Base-by-base conservation (phyloP, 2,797 vertebrate genomes). In the Myotis vivesi region DNA sequence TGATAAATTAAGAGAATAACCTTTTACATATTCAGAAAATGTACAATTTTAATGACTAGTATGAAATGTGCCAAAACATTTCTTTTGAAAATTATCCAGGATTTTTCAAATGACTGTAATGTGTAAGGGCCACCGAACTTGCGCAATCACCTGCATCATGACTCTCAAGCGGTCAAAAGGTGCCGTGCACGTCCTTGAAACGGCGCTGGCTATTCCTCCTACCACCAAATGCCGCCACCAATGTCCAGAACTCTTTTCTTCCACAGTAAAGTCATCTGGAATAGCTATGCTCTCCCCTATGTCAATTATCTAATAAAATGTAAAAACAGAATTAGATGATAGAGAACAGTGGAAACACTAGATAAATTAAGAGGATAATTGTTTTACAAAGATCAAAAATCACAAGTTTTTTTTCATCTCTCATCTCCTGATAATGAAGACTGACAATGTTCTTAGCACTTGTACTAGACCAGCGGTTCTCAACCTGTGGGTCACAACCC, bases 191-290 rank as follows among this genome's bases (percentile, higher is more conserved):
- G 99, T 99, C 15, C 99, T 98, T 79, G 99, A 99, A 22, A 99
- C 98, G 0, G 98, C 99, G 0, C 99, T 99, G 0, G 99, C 98
- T 97, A 99, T 98, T 87, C 98, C 99, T 22, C 99, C 99, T 0
- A 99, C 98, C 36, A 98, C 85, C 92, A 99, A 98, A 97, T 98
- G 98, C 92, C 95, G 99, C 99, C 99, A 99, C 99, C 99, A 99
- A 86, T 98, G 82, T 0, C 99, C 99, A 0, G 98, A 98, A 13
- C 96, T 98, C 87, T 99, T 99, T 98, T 99, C 99, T 94, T 99
- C 98, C 90, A 99, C 98, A 0, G 99, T 99, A 97, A 99, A 99
- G 95, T 99, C 99, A 97, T 99, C 99, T 66, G 99, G 99, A 97
- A 99, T 98, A 92, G 98, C 96, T 92, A 99, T 97, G 95, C 99